Evolutionary conservation across 2,888 invertebrate species (phyloP).

Genomic region (Plebejus melissa): DNA sequence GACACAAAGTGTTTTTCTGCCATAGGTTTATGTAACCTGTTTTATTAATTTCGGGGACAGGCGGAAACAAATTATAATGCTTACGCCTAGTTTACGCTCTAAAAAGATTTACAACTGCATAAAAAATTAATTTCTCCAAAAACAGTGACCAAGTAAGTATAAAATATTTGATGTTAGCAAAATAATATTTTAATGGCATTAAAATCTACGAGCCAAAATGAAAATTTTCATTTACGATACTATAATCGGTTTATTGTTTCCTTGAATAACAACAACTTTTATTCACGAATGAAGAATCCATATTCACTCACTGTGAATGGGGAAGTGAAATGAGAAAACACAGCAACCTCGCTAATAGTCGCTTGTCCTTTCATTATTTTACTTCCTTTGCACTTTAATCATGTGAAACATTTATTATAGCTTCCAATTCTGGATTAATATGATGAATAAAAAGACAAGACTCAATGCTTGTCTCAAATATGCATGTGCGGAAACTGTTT

Average conservation of each 20-base stretch:
- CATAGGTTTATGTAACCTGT: neutral
- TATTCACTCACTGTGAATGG: neutral
- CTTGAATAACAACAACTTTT: neutral
- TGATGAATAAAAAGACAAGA: neutral
- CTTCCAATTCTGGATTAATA: neutral
- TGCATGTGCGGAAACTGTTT: too few relatives aligned
- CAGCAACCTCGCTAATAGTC: neutral
- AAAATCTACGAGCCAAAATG: neutral
- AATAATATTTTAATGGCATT: neutral
- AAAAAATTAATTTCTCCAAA: neutral
- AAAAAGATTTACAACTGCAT: neutral
- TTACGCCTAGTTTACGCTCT: neutral
- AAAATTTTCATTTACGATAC: neutral
- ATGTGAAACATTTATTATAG: neutral
- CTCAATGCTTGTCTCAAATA: too few relatives aligned
- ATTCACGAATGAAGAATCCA: neutral
- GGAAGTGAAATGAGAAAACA: conserved; percentile 4
- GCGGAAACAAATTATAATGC: neutral
- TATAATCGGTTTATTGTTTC: neutral
- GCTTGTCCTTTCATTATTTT: neutral
- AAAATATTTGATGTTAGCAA: neutral
- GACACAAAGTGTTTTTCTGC: neutral
- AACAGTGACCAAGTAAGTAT: neutral
- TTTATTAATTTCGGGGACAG: neutral
- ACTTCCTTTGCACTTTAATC: neutral